Evolutionary conservation across 2,888 invertebrate species (phyloP).

Genomic region (Gymnosoma rotundatum): DNA sequence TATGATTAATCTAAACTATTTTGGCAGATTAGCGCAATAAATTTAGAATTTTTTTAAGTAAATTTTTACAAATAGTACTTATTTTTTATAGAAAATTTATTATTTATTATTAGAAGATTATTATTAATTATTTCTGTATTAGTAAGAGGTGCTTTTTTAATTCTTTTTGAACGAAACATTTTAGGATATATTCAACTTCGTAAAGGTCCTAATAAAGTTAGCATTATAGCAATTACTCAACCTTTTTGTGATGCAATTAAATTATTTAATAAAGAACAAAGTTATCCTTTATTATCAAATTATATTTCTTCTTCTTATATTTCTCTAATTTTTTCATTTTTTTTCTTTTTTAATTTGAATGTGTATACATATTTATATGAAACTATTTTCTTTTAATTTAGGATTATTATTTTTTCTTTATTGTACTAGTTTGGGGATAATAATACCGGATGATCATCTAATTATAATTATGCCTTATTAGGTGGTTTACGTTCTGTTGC

Average conservation of each 20-base stretch:
- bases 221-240: slow-evolving; percentile 85
- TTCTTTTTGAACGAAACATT: slow-evolving; percentile 88
- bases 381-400: too few species aligned
- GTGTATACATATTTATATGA: slow-evolving; percentile 84
- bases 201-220: slow-evolving; percentile 88
- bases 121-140: slow-evolving; percentile 85
- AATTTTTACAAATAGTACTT: too few species aligned
- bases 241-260: too few species aligned
- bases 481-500: slow-evolving; percentile 86
- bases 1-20: too few species aligned
- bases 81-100: too few species aligned
- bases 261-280: slow-evolving; percentile 87
- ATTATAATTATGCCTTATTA: slow-evolving; percentile 88
- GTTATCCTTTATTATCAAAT: slow-evolving; percentile 84
- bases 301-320: slow-evolving; percentile 84
- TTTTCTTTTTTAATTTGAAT: too few species aligned
- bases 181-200: slow-evolving; percentile 89
- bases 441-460: slow-evolving; percentile 87
- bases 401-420: slow-evolving; percentile 86
- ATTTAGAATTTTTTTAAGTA: too few species aligned
- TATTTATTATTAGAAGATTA: too few species aligned
- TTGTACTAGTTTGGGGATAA: slow-evolving; percentile 86
- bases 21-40: too few species aligned
- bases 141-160: slow-evolving; percentile 87
- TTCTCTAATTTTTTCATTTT: too few species aligned